Conservation (phyloP, 2,797 vertebrate genomes). For the Alcedo quadribrachys region DNA sequence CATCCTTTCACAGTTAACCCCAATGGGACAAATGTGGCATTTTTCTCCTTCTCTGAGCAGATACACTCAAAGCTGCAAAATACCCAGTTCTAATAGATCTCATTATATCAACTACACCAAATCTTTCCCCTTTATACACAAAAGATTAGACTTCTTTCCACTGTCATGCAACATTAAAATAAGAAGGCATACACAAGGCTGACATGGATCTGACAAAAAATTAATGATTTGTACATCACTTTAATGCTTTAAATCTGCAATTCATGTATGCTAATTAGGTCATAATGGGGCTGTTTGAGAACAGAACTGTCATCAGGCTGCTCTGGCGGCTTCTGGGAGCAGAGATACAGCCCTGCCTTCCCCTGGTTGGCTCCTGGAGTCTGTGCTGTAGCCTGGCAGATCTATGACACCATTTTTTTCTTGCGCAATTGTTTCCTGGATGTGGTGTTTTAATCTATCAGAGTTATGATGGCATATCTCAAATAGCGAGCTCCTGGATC, state of each 20-base stretch:
- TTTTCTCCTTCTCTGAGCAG: slow-evolving; percentile 55
- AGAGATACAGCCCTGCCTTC: slow-evolving; percentile 66
- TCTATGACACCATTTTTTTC: slow-evolving; percentile 67
- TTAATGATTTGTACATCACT: slow-evolving; percentile 87
- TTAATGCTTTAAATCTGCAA: slow-evolving; percentile 86
- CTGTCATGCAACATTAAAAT: slow-evolving; percentile 85
- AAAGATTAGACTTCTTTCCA: slow-evolving; percentile 78
- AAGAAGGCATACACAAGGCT: slow-evolving; percentile 79
- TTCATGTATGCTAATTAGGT: slow-evolving; percentile 87
- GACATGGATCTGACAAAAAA: slow-evolving; percentile 86
- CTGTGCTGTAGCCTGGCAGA: slow-evolving; percentile 74
- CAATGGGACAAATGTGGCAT: slow-evolving; percentile 74
- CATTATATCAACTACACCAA: slow-evolving; percentile 78
- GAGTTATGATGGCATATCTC: slow-evolving; percentile 80
- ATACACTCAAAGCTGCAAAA: slow-evolving; percentile 77
- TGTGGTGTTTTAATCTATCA: slow-evolving; percentile 80
- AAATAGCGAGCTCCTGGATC: slow-evolving; percentile 77
- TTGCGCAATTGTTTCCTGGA: slow-evolving; percentile 78
- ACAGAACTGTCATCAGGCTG: slow-evolving; percentile 81
- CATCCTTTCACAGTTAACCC: slow-evolving; percentile 78
- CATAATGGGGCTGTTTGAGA: slow-evolving; percentile 82
- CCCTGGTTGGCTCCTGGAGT: slow-evolving; percentile 67
- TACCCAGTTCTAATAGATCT: slow-evolving; percentile 77
- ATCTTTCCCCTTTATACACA: slow-evolving; percentile 78
- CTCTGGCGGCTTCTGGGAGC: slow-evolving; percentile 77